A percentile compares a stretch with the other conserved stretches of the same genome.
phyloP scores from a whole-genome alignment of 2,113 vertebrate species.

The Eleginops maclovinus region DNA sequence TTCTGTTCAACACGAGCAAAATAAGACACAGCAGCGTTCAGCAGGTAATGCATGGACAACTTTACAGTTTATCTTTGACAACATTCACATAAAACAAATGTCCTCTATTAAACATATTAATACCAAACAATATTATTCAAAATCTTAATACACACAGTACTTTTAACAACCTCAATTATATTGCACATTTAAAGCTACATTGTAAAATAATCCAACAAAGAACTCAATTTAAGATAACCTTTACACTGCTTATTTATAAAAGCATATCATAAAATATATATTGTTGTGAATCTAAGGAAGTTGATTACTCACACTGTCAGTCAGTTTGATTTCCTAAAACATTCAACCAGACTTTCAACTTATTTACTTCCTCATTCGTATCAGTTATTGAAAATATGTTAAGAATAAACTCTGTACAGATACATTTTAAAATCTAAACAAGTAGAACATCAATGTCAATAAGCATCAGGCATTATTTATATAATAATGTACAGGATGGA shows the following conservation, averaged over 20 bases:
- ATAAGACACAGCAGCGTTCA: too few species aligned
- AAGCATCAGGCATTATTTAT: background rate
- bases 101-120: constrained; percentile 1
- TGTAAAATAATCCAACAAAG: background rate
- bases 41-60: background rate
- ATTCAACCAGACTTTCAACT: background rate
- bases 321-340: background rate
- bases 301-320: background rate
- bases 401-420: background rate
- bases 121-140: background rate
- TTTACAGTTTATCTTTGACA: background rate
- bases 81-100: background rate
- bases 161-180: background rate
- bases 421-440: background rate
- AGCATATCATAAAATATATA: background rate
- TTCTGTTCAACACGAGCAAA: constrained; percentile 3
- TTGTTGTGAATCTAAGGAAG: background rate
- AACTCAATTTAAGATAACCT: background rate
- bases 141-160: background rate
- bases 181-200: constrained; percentile 29
- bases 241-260: background rate
- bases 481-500: background rate
- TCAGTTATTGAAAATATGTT: too few species aligned
- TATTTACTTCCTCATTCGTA: background rate
- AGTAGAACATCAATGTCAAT: background rate